Conservation (phyloP, 2,797 vertebrate species). For the Fistularia tabacaria region DNA sequence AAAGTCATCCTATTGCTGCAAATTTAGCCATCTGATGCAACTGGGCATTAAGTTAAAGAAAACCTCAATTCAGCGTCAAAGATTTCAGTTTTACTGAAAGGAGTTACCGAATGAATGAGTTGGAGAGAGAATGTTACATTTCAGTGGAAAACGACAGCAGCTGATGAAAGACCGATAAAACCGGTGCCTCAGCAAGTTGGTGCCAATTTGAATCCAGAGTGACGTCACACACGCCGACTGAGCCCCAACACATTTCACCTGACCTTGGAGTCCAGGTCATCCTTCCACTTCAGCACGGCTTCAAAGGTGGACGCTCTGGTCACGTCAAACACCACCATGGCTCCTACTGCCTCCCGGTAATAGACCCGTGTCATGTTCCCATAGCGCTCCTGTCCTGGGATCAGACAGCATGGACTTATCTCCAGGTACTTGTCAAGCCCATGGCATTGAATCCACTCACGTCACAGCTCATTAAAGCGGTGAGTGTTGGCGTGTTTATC, state of each 20-base stretch:
- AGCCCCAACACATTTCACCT: neutral
- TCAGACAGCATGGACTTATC: slow-evolving; percentile 5
- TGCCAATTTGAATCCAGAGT: too few relatives aligned
- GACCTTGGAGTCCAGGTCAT: slow-evolving; percentile 80
- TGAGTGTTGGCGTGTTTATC: slow-evolving; percentile 7
- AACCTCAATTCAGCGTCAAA: too few relatives aligned
- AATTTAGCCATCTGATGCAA: too few relatives aligned
- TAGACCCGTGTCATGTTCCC: slow-evolving; percentile 84
- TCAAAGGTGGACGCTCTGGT: slow-evolving; percentile 77
- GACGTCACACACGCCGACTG: too few relatives aligned
- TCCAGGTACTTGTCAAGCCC: slow-evolving; percentile 3
- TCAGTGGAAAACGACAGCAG: too few relatives aligned
- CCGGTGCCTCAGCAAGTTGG: too few relatives aligned
- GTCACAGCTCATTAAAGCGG: neutral
- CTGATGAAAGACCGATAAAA: too few relatives aligned
- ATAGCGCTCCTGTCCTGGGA: slow-evolving; percentile 79
- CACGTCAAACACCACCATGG: slow-evolving; percentile 79
- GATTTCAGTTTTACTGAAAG: too few relatives aligned
- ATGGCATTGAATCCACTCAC: slow-evolving; percentile 14
- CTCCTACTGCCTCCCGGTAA: slow-evolving; percentile 80
- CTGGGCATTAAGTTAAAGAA: too few relatives aligned
- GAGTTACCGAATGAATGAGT: too few relatives aligned
- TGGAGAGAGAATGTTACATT: too few relatives aligned
- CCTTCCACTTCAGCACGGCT: slow-evolving; percentile 79
- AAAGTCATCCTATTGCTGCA: too few relatives aligned